phyloP scores from a whole-genome alignment of 2,888 invertebrate genomes.

The Netelia inedita region DNA sequence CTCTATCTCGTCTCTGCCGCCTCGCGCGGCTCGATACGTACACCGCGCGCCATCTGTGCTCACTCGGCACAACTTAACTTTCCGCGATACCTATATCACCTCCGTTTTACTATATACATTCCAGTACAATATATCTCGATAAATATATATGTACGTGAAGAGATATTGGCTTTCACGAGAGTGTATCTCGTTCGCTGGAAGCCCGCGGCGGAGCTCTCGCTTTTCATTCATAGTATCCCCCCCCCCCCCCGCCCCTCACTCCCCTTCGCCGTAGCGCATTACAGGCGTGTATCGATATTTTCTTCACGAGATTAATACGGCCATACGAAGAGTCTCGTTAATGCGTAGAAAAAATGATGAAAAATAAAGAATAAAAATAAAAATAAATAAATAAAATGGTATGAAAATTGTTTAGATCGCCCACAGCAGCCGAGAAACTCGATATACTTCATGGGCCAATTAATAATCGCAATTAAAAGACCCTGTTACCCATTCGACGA shows the following conservation, averaged over 20 bases:
- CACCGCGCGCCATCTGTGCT: constrained; percentile 70
- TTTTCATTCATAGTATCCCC: constrained; percentile 47
- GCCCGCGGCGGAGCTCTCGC: constrained; percentile 50
- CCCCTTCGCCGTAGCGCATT: neutral
- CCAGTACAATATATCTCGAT: neutral
- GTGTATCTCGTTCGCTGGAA: constrained; percentile 39
- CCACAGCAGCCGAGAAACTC: constrained; percentile 3
- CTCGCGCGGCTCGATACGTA: constrained; percentile 27
- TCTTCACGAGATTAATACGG: constrained; percentile 44
- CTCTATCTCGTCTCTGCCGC: constrained; percentile 30
- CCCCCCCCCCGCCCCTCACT: neutral
- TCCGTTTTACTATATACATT: neutral
- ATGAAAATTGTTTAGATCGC: constrained; percentile 20
- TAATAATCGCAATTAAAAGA: constrained; percentile 75
- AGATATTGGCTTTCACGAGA: constrained; percentile 46
- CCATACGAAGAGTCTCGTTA: constrained; percentile 45
- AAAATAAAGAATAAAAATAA: constrained; percentile 25
- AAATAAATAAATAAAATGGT: neutral
- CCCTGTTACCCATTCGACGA: constrained; percentile 66
- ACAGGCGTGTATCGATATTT: constrained; percentile 16
- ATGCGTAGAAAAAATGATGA: constrained; percentile 30
- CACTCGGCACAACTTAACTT: constrained; percentile 49
- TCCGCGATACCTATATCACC: constrained; percentile 35
- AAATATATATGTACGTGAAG: constrained; percentile 36
- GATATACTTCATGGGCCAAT: constrained; percentile 57